Conservation (phyloP, 1,140 invertebrate species). For the Mycetomoellerius zeteki region DNA sequence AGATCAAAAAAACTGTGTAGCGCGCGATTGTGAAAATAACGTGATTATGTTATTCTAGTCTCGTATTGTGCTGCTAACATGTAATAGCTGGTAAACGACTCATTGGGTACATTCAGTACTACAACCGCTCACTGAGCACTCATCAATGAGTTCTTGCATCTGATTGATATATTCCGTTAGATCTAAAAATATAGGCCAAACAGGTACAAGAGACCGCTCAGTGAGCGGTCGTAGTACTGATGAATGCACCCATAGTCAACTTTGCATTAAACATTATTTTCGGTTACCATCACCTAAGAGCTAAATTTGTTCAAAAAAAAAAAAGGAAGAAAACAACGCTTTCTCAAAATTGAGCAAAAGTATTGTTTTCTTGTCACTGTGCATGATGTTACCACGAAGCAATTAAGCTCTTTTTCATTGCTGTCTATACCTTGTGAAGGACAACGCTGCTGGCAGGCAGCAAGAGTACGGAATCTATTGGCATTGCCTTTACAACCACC, state of each 20-base stretch:
- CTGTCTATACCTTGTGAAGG: slow-evolving; percentile 77
- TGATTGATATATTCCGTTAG: too few relatives aligned
- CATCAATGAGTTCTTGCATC: too few relatives aligned
- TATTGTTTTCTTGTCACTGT: background rate
- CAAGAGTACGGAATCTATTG: slow-evolving; percentile 89
- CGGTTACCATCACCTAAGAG: slow-evolving; percentile 5
- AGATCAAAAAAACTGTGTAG: background rate
- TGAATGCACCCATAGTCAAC: background rate
- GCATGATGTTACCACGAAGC: slow-evolving; percentile 62
- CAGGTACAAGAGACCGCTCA: too few relatives aligned
- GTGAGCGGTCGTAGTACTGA: too few relatives aligned
- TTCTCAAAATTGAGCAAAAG: slow-evolving; percentile 7
- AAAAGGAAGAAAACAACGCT: background rate
- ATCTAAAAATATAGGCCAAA: too few relatives aligned
- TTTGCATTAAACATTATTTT: background rate
- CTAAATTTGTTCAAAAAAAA: slow-evolving; percentile 2
- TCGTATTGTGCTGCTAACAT: background rate
- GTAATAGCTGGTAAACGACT: background rate
- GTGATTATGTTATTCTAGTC: background rate
- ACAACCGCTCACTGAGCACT: too few relatives aligned
- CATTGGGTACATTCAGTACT: too few relatives aligned
- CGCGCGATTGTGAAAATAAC: background rate
- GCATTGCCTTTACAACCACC: slow-evolving; percentile 90
- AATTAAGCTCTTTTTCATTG: slow-evolving; percentile 48
- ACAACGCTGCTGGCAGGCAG: slow-evolving; percentile 88